Evolutionary conservation across 92 coral and sea anemone genomes (phyloP).

Genomic region (Hydrozoanthus gracilis): DNA sequence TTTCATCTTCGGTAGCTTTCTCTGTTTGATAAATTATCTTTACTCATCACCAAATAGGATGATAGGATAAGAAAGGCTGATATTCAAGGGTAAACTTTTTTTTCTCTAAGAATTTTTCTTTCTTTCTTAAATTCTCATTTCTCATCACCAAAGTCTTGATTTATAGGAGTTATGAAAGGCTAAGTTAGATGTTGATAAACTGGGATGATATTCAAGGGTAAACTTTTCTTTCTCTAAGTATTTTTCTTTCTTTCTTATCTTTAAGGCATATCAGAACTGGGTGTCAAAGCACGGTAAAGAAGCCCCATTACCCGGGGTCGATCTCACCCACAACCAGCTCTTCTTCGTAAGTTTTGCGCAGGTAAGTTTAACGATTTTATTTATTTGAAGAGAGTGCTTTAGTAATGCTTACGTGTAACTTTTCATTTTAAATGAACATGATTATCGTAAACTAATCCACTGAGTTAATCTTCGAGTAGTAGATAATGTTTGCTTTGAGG

Average conservation of each 20-base stretch:
- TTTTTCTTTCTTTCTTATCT: not conserved
- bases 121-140: no score
- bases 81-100: not conserved
- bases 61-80: no score
- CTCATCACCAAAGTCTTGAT: no score
- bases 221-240: not conserved
- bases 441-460: not conserved
- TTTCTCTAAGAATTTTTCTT: not conserved
- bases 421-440: no score
- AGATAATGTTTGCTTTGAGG: no score
- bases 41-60: no score
- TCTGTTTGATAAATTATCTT: no score
- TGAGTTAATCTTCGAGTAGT: no score
- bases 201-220: not conserved
- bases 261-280: slow-evolving; percentile 46
- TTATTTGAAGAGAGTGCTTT: not conserved
- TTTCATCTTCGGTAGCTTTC: no score
- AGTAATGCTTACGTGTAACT: not conserved
- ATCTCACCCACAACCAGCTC: slow-evolving; percentile 39
- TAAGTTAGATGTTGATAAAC: no score
- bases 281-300: slow-evolving; percentile 12
- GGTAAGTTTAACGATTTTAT: not conserved
- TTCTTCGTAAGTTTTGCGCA: slow-evolving; percentile 38
- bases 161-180: no score
- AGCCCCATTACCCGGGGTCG: slow-evolving; percentile 27